These are phyloP conservation scores for Caenorhabditis remanei DNA, from an alignment of 1,140 invertebrate species.

Conservation along the genomic window DNA sequence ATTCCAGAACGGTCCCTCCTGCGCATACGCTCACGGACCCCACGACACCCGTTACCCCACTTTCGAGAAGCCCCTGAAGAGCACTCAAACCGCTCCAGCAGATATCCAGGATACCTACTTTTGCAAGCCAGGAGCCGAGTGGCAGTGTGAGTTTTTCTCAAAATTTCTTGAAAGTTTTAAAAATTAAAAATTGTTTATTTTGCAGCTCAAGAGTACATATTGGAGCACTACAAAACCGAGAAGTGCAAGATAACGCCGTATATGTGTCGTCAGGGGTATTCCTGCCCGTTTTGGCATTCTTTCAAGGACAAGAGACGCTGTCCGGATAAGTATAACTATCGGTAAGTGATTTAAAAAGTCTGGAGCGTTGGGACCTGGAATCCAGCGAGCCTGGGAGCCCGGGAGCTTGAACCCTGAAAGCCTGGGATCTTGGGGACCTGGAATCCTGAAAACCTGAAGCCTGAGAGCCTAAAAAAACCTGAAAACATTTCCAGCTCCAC, in stretches of 20 bases:
- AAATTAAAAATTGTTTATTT: conserved; percentile 62
- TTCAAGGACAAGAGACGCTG: conserved; percentile 92
- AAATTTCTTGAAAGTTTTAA: conserved; percentile 95
- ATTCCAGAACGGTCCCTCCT: conserved; percentile 89
- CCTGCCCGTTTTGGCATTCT: conserved; percentile 98
- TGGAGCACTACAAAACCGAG: conserved; percentile 98
- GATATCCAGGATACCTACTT: conserved; percentile 72
- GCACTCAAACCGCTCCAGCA: too few species aligned
- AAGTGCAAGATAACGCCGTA: conserved; percentile 94
- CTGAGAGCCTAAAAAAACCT: too few species aligned
- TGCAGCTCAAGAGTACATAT: conserved; percentile 94
- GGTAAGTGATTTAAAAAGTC: conserved; percentile 82
- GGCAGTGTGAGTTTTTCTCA: conserved; percentile 83
- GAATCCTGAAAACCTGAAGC: too few species aligned
- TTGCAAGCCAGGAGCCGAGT: neutral
- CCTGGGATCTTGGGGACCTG: too few species aligned
- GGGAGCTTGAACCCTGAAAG: too few species aligned
- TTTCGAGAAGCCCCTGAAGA: too few species aligned
- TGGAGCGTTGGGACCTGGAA: too few species aligned
- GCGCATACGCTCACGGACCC: conserved; percentile 96
- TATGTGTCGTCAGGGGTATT: conserved; percentile 96
- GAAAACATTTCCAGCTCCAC: conserved; percentile 84
- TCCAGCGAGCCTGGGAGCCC: too few species aligned
- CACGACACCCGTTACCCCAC: conserved; percentile 89
- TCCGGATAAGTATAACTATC: conserved; percentile 88